Evolutionary conservation across 2,888 invertebrate genomes (phyloP).

Genomic region (Chloroclysta siterata): DNA sequence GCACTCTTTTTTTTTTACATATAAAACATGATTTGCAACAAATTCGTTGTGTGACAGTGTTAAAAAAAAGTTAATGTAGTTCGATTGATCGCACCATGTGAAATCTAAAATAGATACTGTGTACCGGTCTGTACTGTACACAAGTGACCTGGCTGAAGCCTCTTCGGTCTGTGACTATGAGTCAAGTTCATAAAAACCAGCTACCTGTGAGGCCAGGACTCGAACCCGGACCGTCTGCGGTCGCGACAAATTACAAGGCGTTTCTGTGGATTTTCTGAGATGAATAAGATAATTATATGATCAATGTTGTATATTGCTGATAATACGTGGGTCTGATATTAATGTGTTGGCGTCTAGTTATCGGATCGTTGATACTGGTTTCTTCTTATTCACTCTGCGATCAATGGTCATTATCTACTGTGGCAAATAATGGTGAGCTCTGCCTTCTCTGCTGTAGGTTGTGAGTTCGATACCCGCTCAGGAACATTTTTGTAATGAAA

Average conservation of each 20-base stretch:
- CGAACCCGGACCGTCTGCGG: constrained; percentile 41
- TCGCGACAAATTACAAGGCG: constrained; percentile 50
- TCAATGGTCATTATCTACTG: background rate
- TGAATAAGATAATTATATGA: constrained; percentile 36
- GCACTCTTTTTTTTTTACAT: too few species aligned
- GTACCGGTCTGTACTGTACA: too few species aligned
- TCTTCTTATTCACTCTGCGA: background rate
- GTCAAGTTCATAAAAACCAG: constrained; percentile 28
- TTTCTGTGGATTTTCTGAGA: constrained; percentile 47
- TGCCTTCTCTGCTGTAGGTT: too few species aligned
- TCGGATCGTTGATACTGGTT: background rate
- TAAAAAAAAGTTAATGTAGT: too few species aligned
- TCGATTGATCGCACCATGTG: too few species aligned
- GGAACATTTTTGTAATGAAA: too few species aligned
- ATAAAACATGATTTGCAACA: too few species aligned
- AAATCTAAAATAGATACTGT: too few species aligned
- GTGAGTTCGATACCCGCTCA: too few species aligned
- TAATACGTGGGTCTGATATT: constrained; percentile 4
- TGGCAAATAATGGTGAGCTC: too few species aligned
- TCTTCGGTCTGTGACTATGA: constrained; percentile 6
- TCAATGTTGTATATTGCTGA: constrained; percentile 19
- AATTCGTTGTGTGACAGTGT: too few species aligned
- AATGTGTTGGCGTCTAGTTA: constrained; percentile 17
- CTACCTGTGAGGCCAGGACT: constrained; percentile 31
- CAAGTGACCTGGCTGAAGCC: constrained; percentile 18